Conservation (phyloP, 2,888 invertebrate genomes). For the Malachius bipustulatus region DNA sequence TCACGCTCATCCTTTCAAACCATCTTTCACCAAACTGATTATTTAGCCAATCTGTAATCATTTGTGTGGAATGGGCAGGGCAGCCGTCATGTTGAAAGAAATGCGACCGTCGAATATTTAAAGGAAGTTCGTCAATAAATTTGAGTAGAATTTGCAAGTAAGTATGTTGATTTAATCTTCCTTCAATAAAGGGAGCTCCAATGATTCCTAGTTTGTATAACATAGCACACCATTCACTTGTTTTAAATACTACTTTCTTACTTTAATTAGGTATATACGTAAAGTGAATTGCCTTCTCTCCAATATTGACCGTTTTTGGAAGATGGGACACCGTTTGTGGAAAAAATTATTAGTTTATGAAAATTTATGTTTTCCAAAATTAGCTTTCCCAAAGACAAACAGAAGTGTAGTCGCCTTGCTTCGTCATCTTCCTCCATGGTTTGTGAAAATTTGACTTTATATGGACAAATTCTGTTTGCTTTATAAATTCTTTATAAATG, state of each 20-base stretch:
- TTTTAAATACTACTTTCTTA: conserved; percentile 2
- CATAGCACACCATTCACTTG: conserved; percentile 1
- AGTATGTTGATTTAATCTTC: background rate
- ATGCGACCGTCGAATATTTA: conserved; percentile 2
- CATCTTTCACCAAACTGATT: conserved; percentile 1
- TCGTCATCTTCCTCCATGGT: conserved; percentile 10
- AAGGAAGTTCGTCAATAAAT: conserved; percentile 2
- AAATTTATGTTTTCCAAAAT: background rate
- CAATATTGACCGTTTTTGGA: conserved; percentile 1
- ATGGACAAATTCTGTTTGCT: conserved; percentile 7
- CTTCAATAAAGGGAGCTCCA: conserved; percentile 3
- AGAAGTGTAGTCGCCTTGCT: conserved; percentile 9
- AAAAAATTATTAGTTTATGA: background rate
- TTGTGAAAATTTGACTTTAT: conserved; percentile 9
- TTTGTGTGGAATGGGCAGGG: conserved; percentile 2
- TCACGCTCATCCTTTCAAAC: background rate
- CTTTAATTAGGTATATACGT: too few relatives aligned
- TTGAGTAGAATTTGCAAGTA: background rate
- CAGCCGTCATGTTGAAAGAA: conserved; percentile 3
- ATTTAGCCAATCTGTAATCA: conserved; percentile 1
- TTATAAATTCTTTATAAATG: conserved; percentile 9
- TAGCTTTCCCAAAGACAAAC: conserved; percentile 6
- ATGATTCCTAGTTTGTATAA: conserved; percentile 1
- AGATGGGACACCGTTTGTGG: conserved; percentile 2
- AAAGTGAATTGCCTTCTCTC: background rate